Percentiles rank a stretch among this genome's conserved stretches.
Conservation (phyloP, 2,888 invertebrate genomes). For the Fragum fragum region DNA sequence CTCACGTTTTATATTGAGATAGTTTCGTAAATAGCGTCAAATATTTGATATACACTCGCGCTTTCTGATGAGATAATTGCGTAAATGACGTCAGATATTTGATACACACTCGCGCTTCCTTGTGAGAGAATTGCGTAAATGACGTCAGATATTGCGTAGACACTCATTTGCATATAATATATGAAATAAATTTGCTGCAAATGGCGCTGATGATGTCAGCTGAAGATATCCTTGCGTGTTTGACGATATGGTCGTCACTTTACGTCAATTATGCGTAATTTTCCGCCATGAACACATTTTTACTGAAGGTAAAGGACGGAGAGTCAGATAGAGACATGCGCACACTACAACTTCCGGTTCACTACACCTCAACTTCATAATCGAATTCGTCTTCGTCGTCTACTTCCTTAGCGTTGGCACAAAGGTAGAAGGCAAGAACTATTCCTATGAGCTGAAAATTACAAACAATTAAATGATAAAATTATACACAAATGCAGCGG, state of each 20-base stretch:
- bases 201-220: neutral
- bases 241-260: neutral
- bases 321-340: neutral
- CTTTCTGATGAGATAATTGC: too few species aligned
- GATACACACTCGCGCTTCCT: neutral
- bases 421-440: slow-evolving; percentile 71
- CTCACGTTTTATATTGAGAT: too few species aligned
- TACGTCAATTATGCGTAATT: neutral
- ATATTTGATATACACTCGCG: too few species aligned
- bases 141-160: slow-evolving; percentile 10
- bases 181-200: neutral
- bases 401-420: slow-evolving; percentile 67
- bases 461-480: neutral
- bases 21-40: too few species aligned
- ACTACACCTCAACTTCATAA: slow-evolving; percentile 69
- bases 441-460: slow-evolving; percentile 71
- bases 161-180: slow-evolving; percentile 16
- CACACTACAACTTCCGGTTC: neutral
- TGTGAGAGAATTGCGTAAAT: neutral
- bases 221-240: neutral
- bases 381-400: slow-evolving; percentile 74
- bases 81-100: neutral
- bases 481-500: too few species aligned
- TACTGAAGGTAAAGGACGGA: neutral
- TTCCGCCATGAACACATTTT: neutral